Base-by-base conservation (phyloP, 1,140 invertebrate genomes). In the Plectrocnemia conspersa region DNA sequence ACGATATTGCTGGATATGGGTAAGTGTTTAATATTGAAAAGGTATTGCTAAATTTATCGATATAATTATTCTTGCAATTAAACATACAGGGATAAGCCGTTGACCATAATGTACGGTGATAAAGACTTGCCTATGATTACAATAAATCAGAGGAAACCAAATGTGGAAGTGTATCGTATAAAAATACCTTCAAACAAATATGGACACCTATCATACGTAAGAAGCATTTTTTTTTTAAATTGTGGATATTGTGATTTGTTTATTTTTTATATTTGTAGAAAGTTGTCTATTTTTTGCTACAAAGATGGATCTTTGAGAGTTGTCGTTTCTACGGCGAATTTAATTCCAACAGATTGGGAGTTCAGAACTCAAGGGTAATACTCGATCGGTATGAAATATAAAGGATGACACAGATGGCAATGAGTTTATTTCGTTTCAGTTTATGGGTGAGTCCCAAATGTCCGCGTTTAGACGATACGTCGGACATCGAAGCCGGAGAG, bases 161-260 rank as follows among this genome's bases (percentile, higher is more conserved):
- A 85, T 63, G 77, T 90, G 1, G 82, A 77, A 57, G 70, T 82
- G 44, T 72, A 88, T 62, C 83, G 64, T 85, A 91, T 81, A 79
- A 80, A 3, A 83, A 84, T 57, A 78, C 82, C 0, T 96, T 86
- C 76, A 90, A 91, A 21, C 88, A 84, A 57, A n/a, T n/a, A n/a
- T n/a, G n/a, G n/a, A n/a, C n/a, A n/a, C n/a, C n/a, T 93, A 96
- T 77, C 93, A 97, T 67, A 91, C 90, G 78, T 88, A 73, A 76
- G 75, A 72, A 54, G n/a, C n/a, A n/a, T n/a, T n/a, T n/a, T n/a
- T n/a, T 35, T 13, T 15, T 19, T 40, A 19, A 40, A 6, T 40
- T 6, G 15, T 19, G 6, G 13, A 19, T 6, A 40, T 22, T 16
- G n/a, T n/a, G n/a, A n/a, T n/a, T n/a, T n/a, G n/a, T n/a, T n/a